Conservation (phyloP, 1,140 invertebrate genomes). For the Cydia splendana region DNA sequence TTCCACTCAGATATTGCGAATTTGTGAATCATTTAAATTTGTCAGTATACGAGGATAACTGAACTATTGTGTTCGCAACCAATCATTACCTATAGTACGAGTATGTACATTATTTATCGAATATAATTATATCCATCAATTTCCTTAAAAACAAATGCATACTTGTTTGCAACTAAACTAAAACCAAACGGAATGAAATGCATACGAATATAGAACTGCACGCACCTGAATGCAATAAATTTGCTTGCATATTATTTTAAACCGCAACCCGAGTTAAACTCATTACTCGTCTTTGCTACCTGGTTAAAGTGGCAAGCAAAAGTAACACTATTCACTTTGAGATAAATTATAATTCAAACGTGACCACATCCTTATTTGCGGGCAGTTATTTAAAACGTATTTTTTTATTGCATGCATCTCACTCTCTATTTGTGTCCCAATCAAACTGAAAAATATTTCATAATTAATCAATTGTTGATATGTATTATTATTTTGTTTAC, state of each 20-base stretch:
- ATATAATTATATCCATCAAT: not conserved
- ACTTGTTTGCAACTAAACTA: slow-evolving; percentile 2
- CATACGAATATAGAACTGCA: slow-evolving; percentile 32
- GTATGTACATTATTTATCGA: not conserved
- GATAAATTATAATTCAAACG: not conserved
- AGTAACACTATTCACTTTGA: slow-evolving; percentile 42
- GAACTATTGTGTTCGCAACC: not conserved
- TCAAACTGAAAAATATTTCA: too few relatives aligned
- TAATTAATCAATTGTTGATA: too few relatives aligned
- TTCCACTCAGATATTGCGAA: not conserved
- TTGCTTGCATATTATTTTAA: slow-evolving; percentile 44
- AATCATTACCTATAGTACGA: not conserved
- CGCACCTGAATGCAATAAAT: slow-evolving; percentile 48
- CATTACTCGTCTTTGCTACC: slow-evolving; percentile 27
- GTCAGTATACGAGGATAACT: not conserved
- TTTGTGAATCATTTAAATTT: not conserved
- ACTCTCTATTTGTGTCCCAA: too few relatives aligned
- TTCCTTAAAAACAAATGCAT: not conserved
- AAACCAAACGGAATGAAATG: slow-evolving; percentile 40
- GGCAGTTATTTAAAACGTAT: not conserved
- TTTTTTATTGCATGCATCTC: not conserved
- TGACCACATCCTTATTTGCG: not conserved
- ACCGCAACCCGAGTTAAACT: slow-evolving; percentile 21
- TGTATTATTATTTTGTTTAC: too few relatives aligned
- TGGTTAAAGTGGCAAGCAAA: slow-evolving; percentile 24